Percentiles rank a stretch among this genome's conserved stretches.
phyloP scores from a whole-genome alignment of 2,113 vertebrate genomes.

The Phasianus colchicus region DNA sequence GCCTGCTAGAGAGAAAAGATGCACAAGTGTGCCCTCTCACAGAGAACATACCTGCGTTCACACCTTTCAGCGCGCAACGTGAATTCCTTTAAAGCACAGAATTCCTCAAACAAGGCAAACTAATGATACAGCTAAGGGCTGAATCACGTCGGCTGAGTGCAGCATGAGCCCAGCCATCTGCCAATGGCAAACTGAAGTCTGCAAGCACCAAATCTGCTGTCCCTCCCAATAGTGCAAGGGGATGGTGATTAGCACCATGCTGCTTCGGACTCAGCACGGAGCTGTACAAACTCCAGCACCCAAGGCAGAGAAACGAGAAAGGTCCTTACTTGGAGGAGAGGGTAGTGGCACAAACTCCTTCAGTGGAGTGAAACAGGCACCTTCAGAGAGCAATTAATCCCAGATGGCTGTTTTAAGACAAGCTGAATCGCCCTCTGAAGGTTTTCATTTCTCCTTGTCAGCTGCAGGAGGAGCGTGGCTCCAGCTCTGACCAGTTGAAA shows the following conservation, averaged over 20 bases:
- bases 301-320: not conserved
- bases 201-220: not conserved
- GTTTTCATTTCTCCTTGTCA: not conserved
- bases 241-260: not conserved
- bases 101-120: not conserved
- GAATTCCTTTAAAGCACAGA: not conserved
- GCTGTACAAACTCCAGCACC: not conserved
- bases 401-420: rapidly evolving
- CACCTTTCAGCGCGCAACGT: rapidly evolving
- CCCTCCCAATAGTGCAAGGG: not conserved
- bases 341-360: not conserved
- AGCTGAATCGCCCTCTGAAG: not conserved
- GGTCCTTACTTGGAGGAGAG: not conserved
- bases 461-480: not conserved
- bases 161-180: not conserved
- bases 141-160: rapidly evolving
- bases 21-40: not conserved
- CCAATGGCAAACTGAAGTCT: not conserved
- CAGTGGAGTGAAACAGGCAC: not conserved
- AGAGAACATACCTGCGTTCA: rapidly evolving
- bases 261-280: not conserved
- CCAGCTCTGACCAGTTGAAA: not conserved
- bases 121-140: not conserved
- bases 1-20: not conserved
- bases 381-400: not conserved